These are phyloP conservation scores for Esox niger DNA, from an alignment of 2,113 vertebrate species.

Conservation along the genomic window DNA sequence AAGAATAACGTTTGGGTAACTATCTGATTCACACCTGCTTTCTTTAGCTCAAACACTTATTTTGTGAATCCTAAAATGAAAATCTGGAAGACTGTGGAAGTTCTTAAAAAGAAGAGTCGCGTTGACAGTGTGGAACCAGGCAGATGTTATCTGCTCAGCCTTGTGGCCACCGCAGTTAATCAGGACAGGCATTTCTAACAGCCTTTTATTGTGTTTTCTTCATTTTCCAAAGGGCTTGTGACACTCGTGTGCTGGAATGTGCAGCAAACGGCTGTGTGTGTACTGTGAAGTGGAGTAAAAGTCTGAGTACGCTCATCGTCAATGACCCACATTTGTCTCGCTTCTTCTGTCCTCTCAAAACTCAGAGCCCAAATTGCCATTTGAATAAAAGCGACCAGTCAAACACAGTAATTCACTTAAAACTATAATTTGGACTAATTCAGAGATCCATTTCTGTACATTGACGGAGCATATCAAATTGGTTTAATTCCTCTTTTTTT, in stretches of 20 bases:
- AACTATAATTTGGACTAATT: neutral
- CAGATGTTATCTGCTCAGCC: neutral
- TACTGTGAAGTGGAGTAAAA: conserved; percentile 34
- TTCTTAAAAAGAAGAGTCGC: too few relatives aligned
- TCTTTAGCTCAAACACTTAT: too few relatives aligned
- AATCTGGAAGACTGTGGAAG: too few relatives aligned
- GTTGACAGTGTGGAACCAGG: neutral
- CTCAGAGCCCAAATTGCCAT: conserved; percentile 19
- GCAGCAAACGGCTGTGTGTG: conserved; percentile 35
- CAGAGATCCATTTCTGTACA: neutral
- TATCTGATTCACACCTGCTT: too few relatives aligned
- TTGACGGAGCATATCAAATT: neutral
- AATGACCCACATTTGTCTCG: conserved; percentile 13
- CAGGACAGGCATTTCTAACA: neutral
- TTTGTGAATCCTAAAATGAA: too few relatives aligned
- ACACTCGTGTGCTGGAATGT: conserved; percentile 41
- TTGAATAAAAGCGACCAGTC: neutral
- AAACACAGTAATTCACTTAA: neutral
- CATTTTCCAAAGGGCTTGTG: conserved; percentile 30
- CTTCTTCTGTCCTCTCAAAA: neutral
- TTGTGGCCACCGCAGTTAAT: neutral
- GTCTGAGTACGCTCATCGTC: conserved; percentile 37
- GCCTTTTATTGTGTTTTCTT: conserved; percentile 22
- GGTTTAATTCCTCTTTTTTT: too few relatives aligned
- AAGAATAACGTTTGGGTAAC: too few relatives aligned